Evolutionary conservation across 2,113 vertebrate species (phyloP), one percentile per base, ranked within the genome.

Genomic region (Xiphophorus hellerii): DNA sequence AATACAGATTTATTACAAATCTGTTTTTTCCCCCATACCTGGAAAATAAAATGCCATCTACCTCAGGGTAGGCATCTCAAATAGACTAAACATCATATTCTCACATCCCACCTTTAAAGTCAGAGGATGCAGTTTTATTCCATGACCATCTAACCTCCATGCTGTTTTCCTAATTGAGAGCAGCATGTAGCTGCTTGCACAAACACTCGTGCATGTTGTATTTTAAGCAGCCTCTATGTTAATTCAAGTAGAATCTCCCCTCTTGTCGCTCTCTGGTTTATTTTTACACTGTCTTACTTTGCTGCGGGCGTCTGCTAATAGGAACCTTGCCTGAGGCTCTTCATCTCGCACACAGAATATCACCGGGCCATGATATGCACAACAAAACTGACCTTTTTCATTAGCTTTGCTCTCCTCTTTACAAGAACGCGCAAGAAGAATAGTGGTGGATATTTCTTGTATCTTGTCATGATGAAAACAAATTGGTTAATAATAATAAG

Each of bases 231-330:
- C 62, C 69, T 76, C 71, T 73, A 66, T 63, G 70, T 74, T 81
- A 71, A 81, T 71, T 66, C 48, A 35, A 72, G 29, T 54, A 69
- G 35, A 87, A 44, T 70, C 39, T 87, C 58, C 62, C 68, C 83
- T 58, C 22, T 58, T 87, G 80, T 86, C 80, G 84, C 85, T 83
- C 83, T 73, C 4, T 1, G 2, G 60, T 89, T 84, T 66, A 71
- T 80, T 84, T 84, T 73, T 60, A 37, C 58, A 39, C 76, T 81
- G 33, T 65, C 71, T 66, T 73, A 78, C 83, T 80, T 86, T 82
- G 88, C 90, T 90, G 69, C 83, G 82, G 91, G 90, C 89, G 6
- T 83, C 82, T 83, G 77, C 78, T 90, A 92, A 89, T 88, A 81
- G 87, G 89, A 82, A 82, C 86, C 85, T 90, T 72, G 85, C 90